Evolutionary conservation across 2,888 invertebrate genomes (phyloP), one percentile per base, ranked within the genome.

Genomic region (Andrena chrysosceles): DNA sequence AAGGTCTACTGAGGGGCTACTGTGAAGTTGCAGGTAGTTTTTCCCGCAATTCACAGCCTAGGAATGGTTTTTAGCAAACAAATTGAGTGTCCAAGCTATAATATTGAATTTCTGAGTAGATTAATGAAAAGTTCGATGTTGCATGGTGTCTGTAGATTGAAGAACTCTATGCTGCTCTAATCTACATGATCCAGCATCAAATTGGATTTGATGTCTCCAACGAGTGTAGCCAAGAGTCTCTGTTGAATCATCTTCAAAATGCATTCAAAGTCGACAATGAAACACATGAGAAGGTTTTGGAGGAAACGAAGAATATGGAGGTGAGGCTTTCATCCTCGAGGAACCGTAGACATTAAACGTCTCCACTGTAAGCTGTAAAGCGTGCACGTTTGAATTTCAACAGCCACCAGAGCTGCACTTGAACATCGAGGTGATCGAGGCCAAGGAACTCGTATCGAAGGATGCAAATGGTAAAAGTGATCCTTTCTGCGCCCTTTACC

Each of bases 381-480:
- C 6, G 2, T 20, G 3, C 10, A 1, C 13, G 31, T 48, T 52
- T 86, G 16, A 20, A 35, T 68, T 73, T 13, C 0, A 2, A 33
- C 26, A 95, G 95, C 97, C 98, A 1, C 98, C 98, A 0, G 97
- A 97, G 90, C 95, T 98, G 89, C 96, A 97, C 94, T 94, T 98
- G 60, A 98, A 98, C 92, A 96, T 98, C 10, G 97, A 98, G 94
- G 96, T 98, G 5, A 96, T 98, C 71, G 98, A 98, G 94, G 98
- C 97, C 1, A 98, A 97, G 94, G 97, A 98, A 90, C 94, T 98
- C 60, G 95, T 96, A 82, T 96, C 98, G 26, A 98, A 98, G 94
- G 98, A 98, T 93, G 96, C 98, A 0, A 98, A 97, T 92, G 98
- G 99, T n/a, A 95, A 98, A 86, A 99, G 99, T 90, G 99, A 99